phyloP scores from a whole-genome alignment of 2,888 invertebrate genomes.

The Tiliacea citrago region DNA sequence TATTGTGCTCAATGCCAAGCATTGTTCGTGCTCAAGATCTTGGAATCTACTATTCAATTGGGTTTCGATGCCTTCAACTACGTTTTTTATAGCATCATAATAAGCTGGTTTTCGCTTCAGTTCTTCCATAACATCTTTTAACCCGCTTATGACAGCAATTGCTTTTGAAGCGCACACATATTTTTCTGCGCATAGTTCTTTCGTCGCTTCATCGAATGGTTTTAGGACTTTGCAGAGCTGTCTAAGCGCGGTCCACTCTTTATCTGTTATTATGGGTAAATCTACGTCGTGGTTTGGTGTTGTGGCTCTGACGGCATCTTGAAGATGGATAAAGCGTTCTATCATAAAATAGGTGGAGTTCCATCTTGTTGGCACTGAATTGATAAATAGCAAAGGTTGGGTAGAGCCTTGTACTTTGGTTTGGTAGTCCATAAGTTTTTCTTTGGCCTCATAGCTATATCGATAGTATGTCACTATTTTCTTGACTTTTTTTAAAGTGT shows the following conservation, averaged over 20 bases:
- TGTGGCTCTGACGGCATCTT: slow-evolving; percentile 1
- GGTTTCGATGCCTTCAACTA: slow-evolving; percentile 4
- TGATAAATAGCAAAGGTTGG: neutral
- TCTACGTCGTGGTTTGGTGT: slow-evolving; percentile 1
- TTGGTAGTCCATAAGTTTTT: slow-evolving; percentile 8
- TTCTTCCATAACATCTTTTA: slow-evolving; percentile 4
- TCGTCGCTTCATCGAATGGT: slow-evolving; percentile 21
- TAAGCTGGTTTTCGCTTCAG: slow-evolving; percentile 2
- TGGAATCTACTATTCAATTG: neutral
- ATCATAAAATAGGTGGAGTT: slow-evolving; percentile 16
- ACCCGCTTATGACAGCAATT: slow-evolving; percentile 3
- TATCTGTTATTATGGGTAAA: slow-evolving; percentile 1
- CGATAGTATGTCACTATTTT: slow-evolving; percentile 8
- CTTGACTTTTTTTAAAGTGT: neutral
- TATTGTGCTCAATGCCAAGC: slow-evolving; percentile 5
- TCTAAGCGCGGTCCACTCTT: slow-evolving; percentile 10
- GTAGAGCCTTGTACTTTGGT: slow-evolving; percentile 1
- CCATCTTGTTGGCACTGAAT: slow-evolving; percentile 12
- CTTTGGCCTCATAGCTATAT: neutral
- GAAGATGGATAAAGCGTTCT: neutral
- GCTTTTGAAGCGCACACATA: slow-evolving; percentile 24
- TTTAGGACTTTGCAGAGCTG: slow-evolving; percentile 15
- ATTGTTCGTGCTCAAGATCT: slow-evolving; percentile 1
- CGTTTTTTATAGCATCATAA: slow-evolving; percentile 7
- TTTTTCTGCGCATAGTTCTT: slow-evolving; percentile 21